Evolutionary conservation across 2,113 vertebrate genomes (phyloP).

Genomic region (Prunella himalayana): DNA sequence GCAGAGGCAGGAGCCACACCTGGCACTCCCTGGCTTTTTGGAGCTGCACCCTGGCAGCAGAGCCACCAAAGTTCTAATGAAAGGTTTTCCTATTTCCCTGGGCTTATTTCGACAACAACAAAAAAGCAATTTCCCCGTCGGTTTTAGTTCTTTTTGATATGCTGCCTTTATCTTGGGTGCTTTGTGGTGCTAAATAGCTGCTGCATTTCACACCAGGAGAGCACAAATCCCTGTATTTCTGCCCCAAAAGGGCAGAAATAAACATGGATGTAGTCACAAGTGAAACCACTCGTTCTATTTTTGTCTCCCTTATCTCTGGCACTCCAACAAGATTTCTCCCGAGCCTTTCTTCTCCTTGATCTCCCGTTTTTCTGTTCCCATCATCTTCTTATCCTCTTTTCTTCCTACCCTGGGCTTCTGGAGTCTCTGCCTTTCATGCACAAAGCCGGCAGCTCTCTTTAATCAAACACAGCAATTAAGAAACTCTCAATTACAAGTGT

Average conservation of each 20-base stretch:
- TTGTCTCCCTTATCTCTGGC: not conserved
- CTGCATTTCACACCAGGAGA: not conserved
- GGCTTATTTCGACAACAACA: not conserved
- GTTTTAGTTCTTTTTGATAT: not conserved
- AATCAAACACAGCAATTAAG: conserved; percentile 8
- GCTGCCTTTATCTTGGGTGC: not conserved
- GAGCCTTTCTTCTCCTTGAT: not conserved
- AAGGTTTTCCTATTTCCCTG: not conserved
- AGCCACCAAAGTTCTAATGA: not conserved
- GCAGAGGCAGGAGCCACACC: not conserved
- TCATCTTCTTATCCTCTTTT: not conserved
- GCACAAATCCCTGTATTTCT: not conserved
- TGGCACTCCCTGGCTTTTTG: not conserved
- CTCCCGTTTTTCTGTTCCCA: not conserved
- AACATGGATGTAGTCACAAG: not conserved
- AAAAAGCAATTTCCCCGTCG: not conserved
- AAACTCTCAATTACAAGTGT: conserved; percentile 6
- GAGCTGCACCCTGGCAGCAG: not conserved
- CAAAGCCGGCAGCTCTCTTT: not conserved
- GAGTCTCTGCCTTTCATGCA: not conserved
- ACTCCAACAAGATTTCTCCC: not conserved
- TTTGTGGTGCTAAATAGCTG: not conserved
- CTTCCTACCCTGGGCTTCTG: not conserved
- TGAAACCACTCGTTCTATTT: not conserved
- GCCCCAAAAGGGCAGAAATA: not conserved